Conservation (phyloP, 1,140 invertebrate species). For the Hydropsyche tenuis region DNA sequence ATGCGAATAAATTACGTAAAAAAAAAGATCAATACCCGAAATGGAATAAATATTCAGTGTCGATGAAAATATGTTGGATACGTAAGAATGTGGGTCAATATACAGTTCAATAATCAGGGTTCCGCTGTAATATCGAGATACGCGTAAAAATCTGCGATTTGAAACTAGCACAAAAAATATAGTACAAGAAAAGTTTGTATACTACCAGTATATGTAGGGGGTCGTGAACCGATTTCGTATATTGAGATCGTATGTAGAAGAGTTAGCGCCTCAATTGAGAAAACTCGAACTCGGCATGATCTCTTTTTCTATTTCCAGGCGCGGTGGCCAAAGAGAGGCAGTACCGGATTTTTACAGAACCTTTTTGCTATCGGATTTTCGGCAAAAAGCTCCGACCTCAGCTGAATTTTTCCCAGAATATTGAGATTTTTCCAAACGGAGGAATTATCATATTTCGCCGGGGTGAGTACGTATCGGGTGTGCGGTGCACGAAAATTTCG, state of each 20-base stretch:
- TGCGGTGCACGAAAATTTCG: background rate
- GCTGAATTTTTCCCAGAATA: constrained; percentile 3
- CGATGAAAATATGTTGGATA: too few species aligned
- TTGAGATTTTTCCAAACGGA: constrained; percentile 13
- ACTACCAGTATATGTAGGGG: too few species aligned
- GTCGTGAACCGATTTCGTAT: constrained; percentile 3
- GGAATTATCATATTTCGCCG: constrained; percentile 11
- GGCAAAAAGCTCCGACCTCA: constrained; percentile 3
- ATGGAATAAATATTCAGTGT: too few species aligned
- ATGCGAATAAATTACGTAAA: too few species aligned
- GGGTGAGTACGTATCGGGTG: background rate
- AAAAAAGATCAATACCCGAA: too few species aligned
- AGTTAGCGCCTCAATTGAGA: constrained; percentile 9
- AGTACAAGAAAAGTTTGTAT: too few species aligned
- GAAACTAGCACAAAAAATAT: too few species aligned
- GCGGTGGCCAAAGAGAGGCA: background rate
- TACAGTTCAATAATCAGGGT: too few species aligned
- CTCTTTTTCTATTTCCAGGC: constrained; percentile 14
- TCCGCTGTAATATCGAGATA: too few species aligned
- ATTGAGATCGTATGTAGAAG: constrained; percentile 17
- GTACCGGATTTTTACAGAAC: constrained; percentile 2
- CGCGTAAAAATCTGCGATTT: too few species aligned
- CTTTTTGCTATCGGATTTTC: constrained; percentile 24
- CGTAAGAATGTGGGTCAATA: too few species aligned
- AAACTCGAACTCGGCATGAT: constrained; percentile 22